phyloP scores from a whole-genome alignment of 2,888 invertebrate species.

The Proisotoma minuta region DNA sequence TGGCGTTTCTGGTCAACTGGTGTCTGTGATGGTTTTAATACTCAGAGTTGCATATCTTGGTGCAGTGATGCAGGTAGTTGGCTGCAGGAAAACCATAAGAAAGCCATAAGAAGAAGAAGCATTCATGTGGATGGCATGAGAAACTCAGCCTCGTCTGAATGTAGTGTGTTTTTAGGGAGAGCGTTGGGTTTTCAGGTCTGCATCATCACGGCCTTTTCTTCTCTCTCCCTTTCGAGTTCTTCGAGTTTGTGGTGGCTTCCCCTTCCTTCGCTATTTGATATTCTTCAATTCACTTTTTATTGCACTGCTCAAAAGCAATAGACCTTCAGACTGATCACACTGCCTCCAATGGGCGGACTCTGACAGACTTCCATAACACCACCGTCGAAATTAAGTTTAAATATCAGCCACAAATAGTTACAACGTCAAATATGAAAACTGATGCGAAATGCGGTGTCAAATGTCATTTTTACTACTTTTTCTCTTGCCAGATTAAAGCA shows the following conservation, averaged over 20 bases:
- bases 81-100: background rate
- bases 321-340: background rate
- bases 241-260: background rate
- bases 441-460: background rate
- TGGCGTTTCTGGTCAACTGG: conserved; percentile 5
- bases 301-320: conserved; percentile 17
- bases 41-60: background rate
- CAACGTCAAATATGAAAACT: background rate
- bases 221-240: background rate
- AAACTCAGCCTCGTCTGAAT: background rate
- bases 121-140: background rate
- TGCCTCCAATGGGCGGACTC: background rate
- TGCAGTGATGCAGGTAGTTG: conserved; percentile 12
- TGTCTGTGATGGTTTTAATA: conserved; percentile 1
- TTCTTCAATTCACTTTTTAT: conserved; percentile 16
- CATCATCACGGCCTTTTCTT: conserved; percentile 5
- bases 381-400: background rate
- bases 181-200: background rate
- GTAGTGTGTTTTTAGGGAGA: conserved; percentile 1
- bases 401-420: background rate
- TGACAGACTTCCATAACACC: background rate
- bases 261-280: conserved; percentile 18
- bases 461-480: too few species aligned
- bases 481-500: too few species aligned
- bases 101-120: conserved; percentile 1